Conservation (phyloP, 35 echinoderm and acorn worm species). For the Lytechinus variegatus region DNA sequence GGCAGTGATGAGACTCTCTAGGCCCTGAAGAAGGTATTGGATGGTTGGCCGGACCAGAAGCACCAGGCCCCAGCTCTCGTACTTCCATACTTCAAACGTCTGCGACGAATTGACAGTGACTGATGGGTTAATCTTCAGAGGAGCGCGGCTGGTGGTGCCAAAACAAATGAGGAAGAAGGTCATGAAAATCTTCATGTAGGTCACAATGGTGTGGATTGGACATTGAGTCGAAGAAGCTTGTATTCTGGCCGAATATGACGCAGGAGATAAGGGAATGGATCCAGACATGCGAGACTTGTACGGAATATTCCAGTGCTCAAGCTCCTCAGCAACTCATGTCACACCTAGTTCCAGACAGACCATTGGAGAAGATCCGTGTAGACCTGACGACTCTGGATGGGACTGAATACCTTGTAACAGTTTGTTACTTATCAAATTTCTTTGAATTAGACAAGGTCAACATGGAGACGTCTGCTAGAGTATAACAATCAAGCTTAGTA, state of each 20-base stretch:
- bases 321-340: slow-evolving; percentile 38
- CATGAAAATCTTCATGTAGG: slow-evolving; percentile 31
- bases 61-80: not conserved
- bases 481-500: slow-evolving; percentile 52
- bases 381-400: not conserved
- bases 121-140: slow-evolving; percentile 62
- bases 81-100: slow-evolving; percentile 32
- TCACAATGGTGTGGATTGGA: slow-evolving; percentile 49
- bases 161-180: slow-evolving; percentile 43
- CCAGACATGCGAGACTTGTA: slow-evolving; percentile 50
- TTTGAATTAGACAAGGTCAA: not conserved
- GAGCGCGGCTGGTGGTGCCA: slow-evolving; percentile 42
- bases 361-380: slow-evolving; percentile 36
- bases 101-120: slow-evolving; percentile 41
- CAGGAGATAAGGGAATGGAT: slow-evolving; percentile 33
- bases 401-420: not conserved
- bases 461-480: not conserved
- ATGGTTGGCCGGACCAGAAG: slow-evolving; percentile 56
- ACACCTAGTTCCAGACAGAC: slow-evolving; percentile 39
- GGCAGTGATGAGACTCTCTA: not conserved
- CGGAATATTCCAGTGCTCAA: slow-evolving; percentile 22
- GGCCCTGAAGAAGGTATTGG: slow-evolving; percentile 43
- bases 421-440: not conserved
- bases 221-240: not conserved
- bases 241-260: slow-evolving; percentile 57